Base-by-base conservation (phyloP, 2,888 invertebrate species). In the Brachyptera putata region DNA sequence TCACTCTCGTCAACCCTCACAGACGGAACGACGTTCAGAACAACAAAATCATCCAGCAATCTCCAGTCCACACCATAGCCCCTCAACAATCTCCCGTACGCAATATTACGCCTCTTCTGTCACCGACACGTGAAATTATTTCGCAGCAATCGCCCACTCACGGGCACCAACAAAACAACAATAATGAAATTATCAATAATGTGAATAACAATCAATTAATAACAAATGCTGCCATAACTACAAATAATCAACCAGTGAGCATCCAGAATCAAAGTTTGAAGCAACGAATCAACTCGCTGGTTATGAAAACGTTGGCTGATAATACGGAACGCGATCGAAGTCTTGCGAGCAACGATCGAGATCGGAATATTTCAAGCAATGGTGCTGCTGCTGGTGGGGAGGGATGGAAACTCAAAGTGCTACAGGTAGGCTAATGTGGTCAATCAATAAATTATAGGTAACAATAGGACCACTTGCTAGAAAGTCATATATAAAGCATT, bases 221-320 rank as follows among this genome's bases (percentile, higher is more conserved):
- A 13, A 39, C 62, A 25, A 48, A 34, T 24, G 25, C 26, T 53
- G 30, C 34, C 16, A 26, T 48, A 46, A 9, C 41, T 5, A 16
- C 36, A 11, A 36, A 58, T 39, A 57, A 57, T 30, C 62, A 66
- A 46, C 66, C 69, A 11, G 68, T 65, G 16, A 73, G 73, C 56
- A 60, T 67, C 46, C 80, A 82, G 63, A 88, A 88, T 71, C 91
- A 91, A 76, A 86, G 87, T 9, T 77, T 94, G 9, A 94, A 93
- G 72, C 92, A 94, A 71, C 81, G 94, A 69, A 89, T 95, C 62
- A 93, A 92, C 75, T 89, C 84, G 61, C 82, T 94, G 70, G 89
- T 95, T 1, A 86, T 93, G 72, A 91, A 91, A 72, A 93, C 93
- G 56, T 77, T 94, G 63, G 93, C 93, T 46, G 92, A 94, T 71